Conservation (phyloP, 2,888 invertebrate species). For the Caenorhabditis angaria region DNA sequence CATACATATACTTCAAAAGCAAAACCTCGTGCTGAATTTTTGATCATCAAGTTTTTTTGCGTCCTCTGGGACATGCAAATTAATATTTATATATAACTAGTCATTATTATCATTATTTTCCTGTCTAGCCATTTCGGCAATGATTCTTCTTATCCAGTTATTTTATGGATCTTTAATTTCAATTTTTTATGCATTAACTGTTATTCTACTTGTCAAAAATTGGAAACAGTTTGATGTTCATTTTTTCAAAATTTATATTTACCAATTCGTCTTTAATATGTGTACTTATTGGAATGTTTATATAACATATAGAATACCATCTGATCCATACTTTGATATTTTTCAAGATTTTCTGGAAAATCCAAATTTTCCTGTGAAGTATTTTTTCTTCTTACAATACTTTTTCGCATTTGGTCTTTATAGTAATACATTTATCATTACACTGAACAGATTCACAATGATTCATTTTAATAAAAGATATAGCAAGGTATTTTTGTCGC, state of each 20-base stretch:
- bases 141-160: constrained; percentile 18
- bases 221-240: constrained; percentile 35
- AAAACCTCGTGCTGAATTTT: no score
- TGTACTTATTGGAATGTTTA: constrained; percentile 33
- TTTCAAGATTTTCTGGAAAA: neutral
- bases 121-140: no score
- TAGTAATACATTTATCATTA: constrained; percentile 21
- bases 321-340: constrained; percentile 5
- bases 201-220: constrained; percentile 18
- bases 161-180: constrained; percentile 19
- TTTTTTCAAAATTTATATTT: constrained; percentile 36
- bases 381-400: constrained; percentile 23
- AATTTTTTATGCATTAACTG: constrained; percentile 25
- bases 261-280: constrained; percentile 33
- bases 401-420: constrained; percentile 22
- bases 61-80: no score
- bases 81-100: no score
- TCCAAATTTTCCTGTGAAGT: constrained; percentile 15
- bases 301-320: constrained; percentile 14
- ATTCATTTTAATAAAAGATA: constrained; percentile 23
- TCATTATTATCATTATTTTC: no score
- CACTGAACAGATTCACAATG: constrained; percentile 28
- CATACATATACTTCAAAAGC: no score
- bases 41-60: no score
- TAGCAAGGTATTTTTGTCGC: constrained; percentile 15